Conservation (phyloP, 2,113 vertebrate species). For the Bufo bufo region DNA sequence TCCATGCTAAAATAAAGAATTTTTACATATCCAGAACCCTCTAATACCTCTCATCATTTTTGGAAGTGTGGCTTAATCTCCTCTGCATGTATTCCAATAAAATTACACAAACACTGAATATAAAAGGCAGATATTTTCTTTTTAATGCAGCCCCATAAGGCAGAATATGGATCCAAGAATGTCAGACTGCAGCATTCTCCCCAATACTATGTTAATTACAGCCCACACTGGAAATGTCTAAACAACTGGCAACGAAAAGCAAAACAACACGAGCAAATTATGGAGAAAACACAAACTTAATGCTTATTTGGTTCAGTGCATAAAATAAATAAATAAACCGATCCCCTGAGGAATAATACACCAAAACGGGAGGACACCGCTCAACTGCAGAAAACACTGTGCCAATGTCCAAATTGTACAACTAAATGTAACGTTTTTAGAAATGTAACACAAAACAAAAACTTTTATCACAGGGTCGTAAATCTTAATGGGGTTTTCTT, state of each 20-base stretch:
- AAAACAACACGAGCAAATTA: constrained; percentile 50
- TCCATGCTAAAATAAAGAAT: neutral
- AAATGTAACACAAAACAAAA: too few relatives aligned
- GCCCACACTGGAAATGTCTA: constrained; percentile 53
- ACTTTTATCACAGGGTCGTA: too few relatives aligned
- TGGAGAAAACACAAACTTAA: constrained; percentile 51
- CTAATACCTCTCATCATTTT: neutral
- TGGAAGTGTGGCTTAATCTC: constrained; percentile 10
- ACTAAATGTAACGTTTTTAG: too few relatives aligned
- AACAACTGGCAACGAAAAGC: constrained; percentile 50
- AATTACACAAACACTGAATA: constrained; percentile 1
- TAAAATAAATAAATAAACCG: constrained; percentile 37
- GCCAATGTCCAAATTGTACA: too few relatives aligned
- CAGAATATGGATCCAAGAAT: constrained; percentile 52
- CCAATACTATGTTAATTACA: constrained; percentile 48
- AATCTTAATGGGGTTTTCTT: too few relatives aligned
- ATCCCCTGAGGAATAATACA: neutral
- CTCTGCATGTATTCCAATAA: constrained; percentile 1
- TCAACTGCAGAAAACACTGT: too few relatives aligned
- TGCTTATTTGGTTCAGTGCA: constrained; percentile 33
- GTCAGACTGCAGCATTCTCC: constrained; percentile 40
- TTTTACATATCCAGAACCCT: neutral
- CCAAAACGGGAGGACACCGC: neutral
- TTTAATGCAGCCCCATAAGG: constrained; percentile 33
- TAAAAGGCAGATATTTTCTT: constrained; percentile 1